Conservation (phyloP, 1,140 invertebrate species). For the Pogonomyrmex barbatus region DNA sequence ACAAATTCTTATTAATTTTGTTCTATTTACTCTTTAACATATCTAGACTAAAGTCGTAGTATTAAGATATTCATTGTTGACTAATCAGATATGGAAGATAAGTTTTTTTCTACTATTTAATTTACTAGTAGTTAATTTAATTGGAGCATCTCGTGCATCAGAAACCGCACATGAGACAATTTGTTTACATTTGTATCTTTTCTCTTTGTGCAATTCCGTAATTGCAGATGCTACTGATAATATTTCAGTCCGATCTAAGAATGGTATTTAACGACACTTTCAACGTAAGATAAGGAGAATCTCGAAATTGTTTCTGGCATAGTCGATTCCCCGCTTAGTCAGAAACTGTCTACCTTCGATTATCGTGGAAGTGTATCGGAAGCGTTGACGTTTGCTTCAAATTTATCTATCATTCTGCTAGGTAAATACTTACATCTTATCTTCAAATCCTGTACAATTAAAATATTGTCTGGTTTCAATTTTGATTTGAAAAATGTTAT, state of each 20-base stretch:
- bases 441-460: neutral
- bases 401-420: slow-evolving; percentile 29
- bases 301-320: slow-evolving; percentile 62
- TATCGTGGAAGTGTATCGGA: slow-evolving; percentile 28
- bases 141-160: neutral
- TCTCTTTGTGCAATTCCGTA: slow-evolving; percentile 36
- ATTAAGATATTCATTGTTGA: neutral
- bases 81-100: neutral
- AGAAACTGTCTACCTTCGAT: slow-evolving; percentile 55
- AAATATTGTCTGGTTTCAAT: neutral
- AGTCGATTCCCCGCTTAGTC: slow-evolving; percentile 54
- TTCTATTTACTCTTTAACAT: neutral
- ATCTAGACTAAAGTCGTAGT: neutral
- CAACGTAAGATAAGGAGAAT: slow-evolving; percentile 68
- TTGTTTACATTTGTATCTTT: slow-evolving; percentile 18
- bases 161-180: neutral
- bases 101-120: neutral
- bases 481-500: neutral
- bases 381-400: neutral
- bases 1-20: neutral
- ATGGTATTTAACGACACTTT: slow-evolving; percentile 67
- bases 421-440: slow-evolving; percentile 51
- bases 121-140: neutral
- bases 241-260: slow-evolving; percentile 70
- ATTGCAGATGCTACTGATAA: slow-evolving; percentile 59